These are phyloP conservation scores for Odontesthes bonariensis DNA, from an alignment of 2,113 vertebrate species.

Conservation along the genomic window DNA sequence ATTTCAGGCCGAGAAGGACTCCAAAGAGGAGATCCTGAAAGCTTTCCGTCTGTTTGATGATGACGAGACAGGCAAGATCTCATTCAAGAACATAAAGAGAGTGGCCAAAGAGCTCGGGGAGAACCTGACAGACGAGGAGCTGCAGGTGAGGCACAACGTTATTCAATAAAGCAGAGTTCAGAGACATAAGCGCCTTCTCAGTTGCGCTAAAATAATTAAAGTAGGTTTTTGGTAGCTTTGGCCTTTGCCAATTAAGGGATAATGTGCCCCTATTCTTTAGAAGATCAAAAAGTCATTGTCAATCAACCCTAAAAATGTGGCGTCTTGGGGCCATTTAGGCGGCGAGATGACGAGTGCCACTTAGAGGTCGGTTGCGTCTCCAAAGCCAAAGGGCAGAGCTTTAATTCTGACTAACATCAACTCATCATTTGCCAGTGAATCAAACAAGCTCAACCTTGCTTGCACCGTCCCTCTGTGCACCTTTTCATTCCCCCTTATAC, in stretches of 20 bases:
- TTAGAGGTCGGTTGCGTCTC: background rate
- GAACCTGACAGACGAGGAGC: slow-evolving; percentile 93
- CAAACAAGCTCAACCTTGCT: background rate
- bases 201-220: no score
- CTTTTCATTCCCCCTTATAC: background rate
- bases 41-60: slow-evolving; percentile 95
- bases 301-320: no score
- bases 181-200: no score
- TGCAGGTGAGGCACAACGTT: slow-evolving; percentile 84
- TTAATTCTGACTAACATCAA: background rate
- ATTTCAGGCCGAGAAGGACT: slow-evolving; percentile 92
- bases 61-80: slow-evolving; percentile 95
- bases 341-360: no score
- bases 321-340: no score
- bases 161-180: background rate
- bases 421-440: background rate
- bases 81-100: slow-evolving; percentile 92
- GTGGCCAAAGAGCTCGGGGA: slow-evolving; percentile 94
- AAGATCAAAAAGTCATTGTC: no score
- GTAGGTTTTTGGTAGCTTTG: no score
- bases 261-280: no score
- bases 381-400: slow-evolving; percentile 2
- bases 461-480: background rate
- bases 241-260: no score
- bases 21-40: slow-evolving; percentile 95